These are phyloP conservation scores for Myrmecophaga tridactyla DNA, from an alignment of 2,113 vertebrate genomes.

Conservation along the genomic window DNA sequence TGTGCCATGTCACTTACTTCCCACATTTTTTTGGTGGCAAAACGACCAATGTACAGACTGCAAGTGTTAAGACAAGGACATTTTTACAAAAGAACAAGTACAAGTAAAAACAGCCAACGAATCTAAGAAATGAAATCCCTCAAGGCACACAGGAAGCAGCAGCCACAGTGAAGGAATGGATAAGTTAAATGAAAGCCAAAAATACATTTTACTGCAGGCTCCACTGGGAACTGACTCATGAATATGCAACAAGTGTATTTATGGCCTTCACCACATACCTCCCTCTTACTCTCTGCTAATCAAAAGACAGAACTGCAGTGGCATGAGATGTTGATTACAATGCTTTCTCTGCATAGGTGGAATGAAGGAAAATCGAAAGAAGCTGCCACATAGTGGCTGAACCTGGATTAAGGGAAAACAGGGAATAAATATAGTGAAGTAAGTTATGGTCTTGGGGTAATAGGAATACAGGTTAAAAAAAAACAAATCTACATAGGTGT, in stretches of 20 bases:
- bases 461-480: not conserved
- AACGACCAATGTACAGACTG: constrained; percentile 12
- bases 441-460: not conserved
- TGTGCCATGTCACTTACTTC: not conserved
- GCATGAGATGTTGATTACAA: not conserved
- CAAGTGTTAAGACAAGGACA: constrained; percentile 3
- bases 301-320: constrained; percentile 40
- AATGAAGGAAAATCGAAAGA: not conserved
- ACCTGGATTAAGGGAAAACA: not conserved
- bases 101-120: constrained; percentile 52
- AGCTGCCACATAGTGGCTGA: not conserved
- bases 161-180: constrained; percentile 55
- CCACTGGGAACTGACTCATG: constrained; percentile 68
- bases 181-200: constrained; percentile 74
- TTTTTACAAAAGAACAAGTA: constrained; percentile 50
- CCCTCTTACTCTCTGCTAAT: constrained; percentile 54
- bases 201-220: constrained; percentile 69
- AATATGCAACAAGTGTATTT: constrained; percentile 76
- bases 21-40: constrained; percentile 25
- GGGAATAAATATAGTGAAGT: not conserved
- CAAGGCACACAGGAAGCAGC: constrained; percentile 51
- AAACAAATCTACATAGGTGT: not conserved
- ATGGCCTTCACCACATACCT: constrained; percentile 54
- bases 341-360: not conserved
- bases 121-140: constrained; percentile 67